Evolutionary conservation across 2,888 invertebrate genomes (phyloP), one percentile per base, ranked within the genome.

Genomic region (Macrophya alboannulata): DNA sequence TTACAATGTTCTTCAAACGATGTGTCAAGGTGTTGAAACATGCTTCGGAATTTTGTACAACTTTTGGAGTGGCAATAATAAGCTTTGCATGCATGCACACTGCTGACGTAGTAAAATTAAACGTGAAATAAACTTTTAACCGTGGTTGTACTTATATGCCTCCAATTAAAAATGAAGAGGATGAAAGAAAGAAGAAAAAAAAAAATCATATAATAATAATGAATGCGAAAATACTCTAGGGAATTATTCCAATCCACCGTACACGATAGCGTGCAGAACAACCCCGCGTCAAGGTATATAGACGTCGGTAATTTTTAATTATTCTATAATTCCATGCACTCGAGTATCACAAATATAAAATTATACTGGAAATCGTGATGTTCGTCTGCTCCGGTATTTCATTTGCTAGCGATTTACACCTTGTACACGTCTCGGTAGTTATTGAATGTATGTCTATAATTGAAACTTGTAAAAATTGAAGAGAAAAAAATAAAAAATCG

Each of bases 151-250:
- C 51, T 31, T 77, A 31, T 77, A 31, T 55, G 48, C 17, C 31
- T 51, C 55, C 55, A 77, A 77, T 77, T 77, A 77, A 77, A 77
- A 77, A 77, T 77, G 48, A 77, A 48, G 55, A 77, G 77, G 77
- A 55, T 77, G n/a, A 55, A 51, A 40, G 40, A 37, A 40, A 71
- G 0, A 71, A 8, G 6, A 17, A 40, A 71, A 37, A 40, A 71
- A 0, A 71, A 8, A 17, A 17, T 31, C 1, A 31, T 31, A 31
- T 31, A 31, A 31, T 31, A 62, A 17, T 55, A 37, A 77, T 48
- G 31, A 77, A 77, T 37, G 15, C 15, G 37, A 37, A 55, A 77
- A 77, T 55, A 17, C 55, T 48, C 77, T 15, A 15, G 77, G 31
- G 48, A 77, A 77, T 77, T 77, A 51, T 77, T 55, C 77, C 51